Percentiles rank a stretch among this genome's conserved stretches.
Conservation (phyloP, 1,140 invertebrate species). For the Triops cancriformis region DNA sequence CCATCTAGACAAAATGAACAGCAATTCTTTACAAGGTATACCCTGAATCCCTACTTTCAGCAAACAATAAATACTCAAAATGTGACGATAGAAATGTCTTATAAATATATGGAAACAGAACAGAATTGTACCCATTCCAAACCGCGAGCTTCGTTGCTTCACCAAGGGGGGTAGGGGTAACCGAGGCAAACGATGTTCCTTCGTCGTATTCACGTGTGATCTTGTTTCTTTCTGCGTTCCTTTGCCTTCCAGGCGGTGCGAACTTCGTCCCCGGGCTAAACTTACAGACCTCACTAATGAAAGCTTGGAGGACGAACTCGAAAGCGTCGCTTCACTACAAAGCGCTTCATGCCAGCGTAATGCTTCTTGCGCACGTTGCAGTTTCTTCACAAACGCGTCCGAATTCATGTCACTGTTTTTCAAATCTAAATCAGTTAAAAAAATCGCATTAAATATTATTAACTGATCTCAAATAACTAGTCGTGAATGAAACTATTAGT, state of each 20-base stretch:
- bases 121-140: slow-evolving; percentile 66
- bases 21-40: too few species aligned
- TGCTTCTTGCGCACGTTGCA: slow-evolving; percentile 82
- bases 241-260: slow-evolving; percentile 45
- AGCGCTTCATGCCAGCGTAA: slow-evolving; percentile 40
- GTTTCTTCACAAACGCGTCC: slow-evolving; percentile 77
- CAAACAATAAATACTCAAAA: too few species aligned
- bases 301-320: neutral
- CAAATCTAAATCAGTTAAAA: slow-evolving; percentile 68
- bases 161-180: slow-evolving; percentile 81
- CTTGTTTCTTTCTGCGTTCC: slow-evolving; percentile 48
- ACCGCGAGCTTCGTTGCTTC: slow-evolving; percentile 82
- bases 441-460: too few species aligned
- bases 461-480: too few species aligned
- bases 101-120: too few species aligned
- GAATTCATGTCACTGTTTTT: slow-evolving; percentile 79
- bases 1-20: neutral
- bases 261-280: neutral
- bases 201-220: slow-evolving; percentile 7
- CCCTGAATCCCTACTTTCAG: too few species aligned
- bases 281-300: neutral
- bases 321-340: slow-evolving; percentile 33
- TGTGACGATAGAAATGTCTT: too few species aligned
- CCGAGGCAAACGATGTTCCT: slow-evolving; percentile 34
- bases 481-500: too few species aligned